These are phyloP conservation scores for Anagyrus pseudococci DNA, from an alignment of 2,888 invertebrate species.

Conservation along the genomic window DNA sequence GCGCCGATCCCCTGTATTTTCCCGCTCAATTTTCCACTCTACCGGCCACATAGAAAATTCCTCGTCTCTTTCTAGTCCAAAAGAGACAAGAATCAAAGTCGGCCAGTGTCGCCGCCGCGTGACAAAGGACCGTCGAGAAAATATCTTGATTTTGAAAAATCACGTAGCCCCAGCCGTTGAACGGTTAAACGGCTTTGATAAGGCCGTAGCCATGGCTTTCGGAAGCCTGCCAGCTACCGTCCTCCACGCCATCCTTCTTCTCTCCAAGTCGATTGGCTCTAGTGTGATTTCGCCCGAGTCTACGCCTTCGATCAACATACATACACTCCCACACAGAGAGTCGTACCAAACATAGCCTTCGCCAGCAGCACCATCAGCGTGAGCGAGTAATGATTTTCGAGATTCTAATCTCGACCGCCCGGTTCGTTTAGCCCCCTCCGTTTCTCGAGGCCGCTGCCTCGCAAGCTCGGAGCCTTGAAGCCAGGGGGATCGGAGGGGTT, in stretches of 20 bases:
- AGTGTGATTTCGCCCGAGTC: conserved; percentile 39
- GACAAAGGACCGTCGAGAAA: conserved; percentile 18
- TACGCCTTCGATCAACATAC: conserved; percentile 4
- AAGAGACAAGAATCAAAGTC: conserved; percentile 13
- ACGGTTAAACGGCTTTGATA: conserved; percentile 19
- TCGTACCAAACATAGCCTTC: too few relatives aligned
- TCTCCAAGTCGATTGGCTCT: conserved; percentile 41
- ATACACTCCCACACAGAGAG: not conserved
- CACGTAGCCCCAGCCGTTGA: conserved; percentile 10
- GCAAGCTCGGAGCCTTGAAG: not conserved
- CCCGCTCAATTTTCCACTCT: too few relatives aligned
- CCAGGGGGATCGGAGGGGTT: conserved; percentile 5
- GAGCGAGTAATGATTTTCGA: conserved; percentile 53
- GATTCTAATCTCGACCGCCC: conserved; percentile 54
- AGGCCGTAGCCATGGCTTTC: conserved; percentile 1
- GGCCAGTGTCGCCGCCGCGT: too few relatives aligned
- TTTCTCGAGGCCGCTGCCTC: conserved; percentile 20
- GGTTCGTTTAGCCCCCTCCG: conserved; percentile 43
- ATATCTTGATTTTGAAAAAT: conserved; percentile 35
- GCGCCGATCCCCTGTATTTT: too few relatives aligned
- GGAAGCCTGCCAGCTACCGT: not conserved
- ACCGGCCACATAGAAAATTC: too few relatives aligned
- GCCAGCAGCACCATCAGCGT: conserved; percentile 4
- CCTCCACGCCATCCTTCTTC: conserved; percentile 18
- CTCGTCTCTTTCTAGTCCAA: conserved; percentile 14